Base-by-base conservation (phyloP, 2,113 vertebrate species). In the Falcunculus frontatus region DNA sequence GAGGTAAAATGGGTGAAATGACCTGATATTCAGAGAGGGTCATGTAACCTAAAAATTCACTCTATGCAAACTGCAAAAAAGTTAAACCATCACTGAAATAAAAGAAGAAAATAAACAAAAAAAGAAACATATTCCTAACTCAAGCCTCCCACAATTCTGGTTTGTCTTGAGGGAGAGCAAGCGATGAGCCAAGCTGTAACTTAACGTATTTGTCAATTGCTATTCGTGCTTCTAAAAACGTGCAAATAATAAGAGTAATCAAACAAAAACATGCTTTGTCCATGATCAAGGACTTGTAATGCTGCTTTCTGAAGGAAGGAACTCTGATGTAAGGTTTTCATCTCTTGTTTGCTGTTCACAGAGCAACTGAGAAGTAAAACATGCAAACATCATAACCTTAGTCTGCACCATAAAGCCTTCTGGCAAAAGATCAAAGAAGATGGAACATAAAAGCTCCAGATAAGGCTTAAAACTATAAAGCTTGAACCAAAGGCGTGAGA, bases 351-450 rank as follows among this genome's bases (percentile, higher is more conserved):
- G 63, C 84, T 94, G 76, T 90, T 95, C 69, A 87, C 50, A 94
- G 63, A 84, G 53, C 65, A 94, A 90, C 60, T 75, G 57, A 57
- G 87, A 87, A 97, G 86, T 84, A 75, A 97, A 97, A 91, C 91
- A 94, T 93, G 88, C 92, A 93, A 97, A 96, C 89, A 91, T 81
- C 84, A 83, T 92, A 95, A 93, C 95, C 74, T 95, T 35, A 26
- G 74, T 72, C 76, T 87, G 70, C 87, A 96, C 91, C 49, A 41
- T 83, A 96, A 97, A 97, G 82, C 78, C 93, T 92, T 81, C 95
- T 98, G 96, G 96, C 96, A 87, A 57, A 93, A 59, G 93, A 98
- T 98, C 97, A 98, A 98, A 98, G 97, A 75, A 39, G 63, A 64
- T n/a, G 52, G 79, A 84, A 84, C 94, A 97, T 95, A 97, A 97